Evolutionary conservation across 2,797 vertebrate species (phyloP).

Genomic region (Cyprinodon diabolis): DNA sequence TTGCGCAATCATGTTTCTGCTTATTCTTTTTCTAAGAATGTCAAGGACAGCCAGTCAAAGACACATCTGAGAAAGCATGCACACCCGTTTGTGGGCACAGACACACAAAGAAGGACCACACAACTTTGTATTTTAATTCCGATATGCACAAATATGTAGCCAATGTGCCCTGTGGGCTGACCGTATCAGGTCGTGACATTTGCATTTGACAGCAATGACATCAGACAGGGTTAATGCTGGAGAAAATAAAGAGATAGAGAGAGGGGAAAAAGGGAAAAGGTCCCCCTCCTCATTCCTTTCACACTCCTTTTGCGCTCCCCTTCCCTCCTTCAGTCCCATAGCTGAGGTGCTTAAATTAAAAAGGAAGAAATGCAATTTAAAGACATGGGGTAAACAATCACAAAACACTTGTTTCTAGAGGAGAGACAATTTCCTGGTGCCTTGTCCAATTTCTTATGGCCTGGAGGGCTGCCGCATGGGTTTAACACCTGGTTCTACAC

Average conservation of each 20-base stretch:
- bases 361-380: conserved; percentile 93
- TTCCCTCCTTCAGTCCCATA: conserved; percentile 69
- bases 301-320: conserved; percentile 44
- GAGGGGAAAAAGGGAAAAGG: conserved; percentile 55
- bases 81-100: conserved; percentile 7
- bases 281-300: conserved; percentile 56
- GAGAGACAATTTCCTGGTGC: conserved; percentile 85
- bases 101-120: conserved; percentile 34
- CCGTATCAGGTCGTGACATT: conserved; percentile 86
- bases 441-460: conserved; percentile 88
- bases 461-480: conserved; percentile 79
- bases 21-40: conserved; percentile 72
- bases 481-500: conserved; percentile 87
- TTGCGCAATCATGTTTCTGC: conserved; percentile 79
- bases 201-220: conserved; percentile 82
- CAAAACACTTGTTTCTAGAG: conserved; percentile 84
- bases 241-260: conserved; percentile 76
- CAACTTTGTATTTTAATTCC: conserved; percentile 89
- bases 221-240: conserved; percentile 84
- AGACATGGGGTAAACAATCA: conserved; percentile 90
- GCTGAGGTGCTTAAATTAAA: conserved; percentile 85
- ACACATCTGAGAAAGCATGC: conserved; percentile 1
- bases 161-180: conserved; percentile 81
- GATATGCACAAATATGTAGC: conserved; percentile 80
- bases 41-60: conserved; percentile 79